phyloP scores from a whole-genome alignment of 1,140 invertebrate species.

The Leucophenga varia region DNA sequence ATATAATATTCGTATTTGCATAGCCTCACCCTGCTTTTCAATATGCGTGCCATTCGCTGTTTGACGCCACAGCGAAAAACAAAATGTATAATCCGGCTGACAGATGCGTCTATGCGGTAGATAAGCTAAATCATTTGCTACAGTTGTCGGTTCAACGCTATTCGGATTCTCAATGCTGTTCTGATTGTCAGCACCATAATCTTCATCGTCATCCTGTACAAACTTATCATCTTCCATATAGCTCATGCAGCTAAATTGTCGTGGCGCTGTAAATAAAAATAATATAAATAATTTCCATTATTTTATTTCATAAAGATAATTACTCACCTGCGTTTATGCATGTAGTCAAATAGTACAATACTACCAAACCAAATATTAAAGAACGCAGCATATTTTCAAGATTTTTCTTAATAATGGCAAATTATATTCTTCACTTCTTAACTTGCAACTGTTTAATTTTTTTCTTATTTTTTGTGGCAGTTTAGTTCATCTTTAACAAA shows the following conservation, averaged over 20 bases:
- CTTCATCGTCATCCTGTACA: conserved; percentile 34
- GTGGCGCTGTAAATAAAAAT: conserved; percentile 16
- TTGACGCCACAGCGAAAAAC: conserved; percentile 46
- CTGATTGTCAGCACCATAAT: conserved; percentile 9
- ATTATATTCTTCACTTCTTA: too few species aligned
- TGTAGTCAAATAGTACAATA: too few species aligned
- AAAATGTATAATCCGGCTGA: conserved; percentile 40
- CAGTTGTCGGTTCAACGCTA: conserved; percentile 14
- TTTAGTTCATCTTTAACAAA: too few species aligned
- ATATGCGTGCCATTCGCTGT: conserved; percentile 30
- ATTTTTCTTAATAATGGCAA: too few species aligned
- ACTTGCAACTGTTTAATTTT: too few species aligned
- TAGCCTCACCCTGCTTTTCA: conserved; percentile 39
- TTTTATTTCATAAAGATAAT: conserved; percentile 14
- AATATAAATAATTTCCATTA: not conserved
- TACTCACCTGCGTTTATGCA: conserved; percentile 24
- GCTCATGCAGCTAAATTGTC: conserved; percentile 46
- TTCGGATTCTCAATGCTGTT: conserved; percentile 11
- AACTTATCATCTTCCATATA: conserved; percentile 41
- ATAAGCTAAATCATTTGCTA: conserved; percentile 14
- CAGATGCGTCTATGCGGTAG: conserved; percentile 29
- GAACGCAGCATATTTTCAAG: too few species aligned
- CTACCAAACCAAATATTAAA: too few species aligned
- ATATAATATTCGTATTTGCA: too few species aligned
- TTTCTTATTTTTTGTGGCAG: too few species aligned